Evolutionary conservation across 2,797 vertebrate species (phyloP).

Genomic region (Gambelia wislizenii): DNA sequence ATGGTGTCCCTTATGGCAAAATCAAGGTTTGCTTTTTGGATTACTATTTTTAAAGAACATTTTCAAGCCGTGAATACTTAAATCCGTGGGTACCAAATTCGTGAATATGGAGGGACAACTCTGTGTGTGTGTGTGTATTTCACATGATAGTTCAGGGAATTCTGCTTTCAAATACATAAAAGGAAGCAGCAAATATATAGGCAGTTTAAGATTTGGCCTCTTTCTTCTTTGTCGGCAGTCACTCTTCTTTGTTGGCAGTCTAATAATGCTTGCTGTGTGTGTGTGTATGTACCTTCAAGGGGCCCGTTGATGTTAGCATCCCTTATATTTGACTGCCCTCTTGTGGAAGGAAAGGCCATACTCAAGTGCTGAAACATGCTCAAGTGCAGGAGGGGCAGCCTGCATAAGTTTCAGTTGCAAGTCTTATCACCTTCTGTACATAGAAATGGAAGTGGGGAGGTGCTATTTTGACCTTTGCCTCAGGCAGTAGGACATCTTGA

Average conservation of each 20-base stretch:
- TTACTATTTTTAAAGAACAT: no score
- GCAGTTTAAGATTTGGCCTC: neutral
- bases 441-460: neutral
- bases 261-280: neutral
- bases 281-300: no score
- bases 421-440: neutral
- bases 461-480: neutral
- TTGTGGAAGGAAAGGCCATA: conserved; percentile 59
- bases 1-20: no score
- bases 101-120: no score
- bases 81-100: no score
- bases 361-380: neutral
- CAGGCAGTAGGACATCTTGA: neutral
- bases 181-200: neutral
- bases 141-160: neutral
- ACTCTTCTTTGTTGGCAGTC: neutral
- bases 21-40: no score
- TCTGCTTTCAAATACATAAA: conserved; percentile 16
- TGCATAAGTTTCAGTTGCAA: neutral
- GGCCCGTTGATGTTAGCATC: conserved; percentile 11
- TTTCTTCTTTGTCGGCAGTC: neutral
- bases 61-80: no score
- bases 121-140: neutral
- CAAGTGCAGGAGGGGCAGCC: neutral
- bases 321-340: conserved; percentile 71